Evolutionary conservation across 2,113 vertebrate genomes (phyloP), one percentile per base, ranked within the genome.

Genomic region (Trachemys scripta): DNA sequence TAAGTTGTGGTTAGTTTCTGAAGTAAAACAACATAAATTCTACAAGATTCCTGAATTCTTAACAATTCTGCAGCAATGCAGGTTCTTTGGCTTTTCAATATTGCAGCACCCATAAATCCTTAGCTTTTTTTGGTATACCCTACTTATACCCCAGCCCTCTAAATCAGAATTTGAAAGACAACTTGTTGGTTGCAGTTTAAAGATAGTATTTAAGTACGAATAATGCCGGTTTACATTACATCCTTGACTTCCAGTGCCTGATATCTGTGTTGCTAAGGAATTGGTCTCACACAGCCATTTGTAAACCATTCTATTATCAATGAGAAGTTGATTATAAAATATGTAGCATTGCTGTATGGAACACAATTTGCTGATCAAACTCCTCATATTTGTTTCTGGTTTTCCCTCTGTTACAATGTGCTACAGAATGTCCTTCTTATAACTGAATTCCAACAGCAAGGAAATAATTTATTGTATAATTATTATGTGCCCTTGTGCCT

Each of bases 211-310:
- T 94, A 94, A 78, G 54, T 75, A 69, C 76, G 42, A 78, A 83
- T 86, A 89, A 88, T 56, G 75, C 42, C 72, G 92, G 85, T 94
- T 95, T 82, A 94, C 92, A 94, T 93, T 87, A 93, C 72, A 79
- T 85, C 87, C 53, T 54, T 84, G 88, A 72, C 84, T 54, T 90
- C 69, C 84, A 29, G 83, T 89, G 69, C 49, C 80, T 87, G 85
- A 72, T 93, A 59, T 72, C 27, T 31, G 24, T 51, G 57, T 86
- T 92, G 86, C 79, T 90, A 87, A 19, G 8, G 35, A 80, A 90
- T 92, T 89, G 57, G 81, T 84, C 42, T 87, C 82, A 59, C 92
- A 84, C 29, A 51, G n/a, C 38, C 17, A 69, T 14, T 76, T 57
- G 50, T 42, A 7, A 80, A 54, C 59, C 80, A 86, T 57, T n/a